These are phyloP conservation scores for Caenorhabditis virilis DNA, from an alignment of 2,888 invertebrate species.

Conservation along the genomic window DNA sequence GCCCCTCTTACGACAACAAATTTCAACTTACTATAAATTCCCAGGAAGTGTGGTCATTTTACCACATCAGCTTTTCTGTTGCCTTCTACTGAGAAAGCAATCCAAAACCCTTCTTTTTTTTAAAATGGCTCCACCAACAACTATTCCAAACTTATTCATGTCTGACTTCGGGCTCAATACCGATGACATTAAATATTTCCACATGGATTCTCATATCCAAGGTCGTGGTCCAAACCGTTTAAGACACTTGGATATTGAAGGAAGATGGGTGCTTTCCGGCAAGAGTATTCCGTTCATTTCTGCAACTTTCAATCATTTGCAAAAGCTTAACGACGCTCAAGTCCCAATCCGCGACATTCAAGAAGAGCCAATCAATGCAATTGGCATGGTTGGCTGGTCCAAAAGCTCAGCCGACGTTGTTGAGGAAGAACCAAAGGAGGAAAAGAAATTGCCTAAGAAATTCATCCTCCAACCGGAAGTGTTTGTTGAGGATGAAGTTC, in stretches of 20 bases:
- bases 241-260: constrained; percentile 60
- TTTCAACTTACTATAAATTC: no score
- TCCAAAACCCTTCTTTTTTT: no score
- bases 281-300: constrained; percentile 58
- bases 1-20: no score
- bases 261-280: constrained; percentile 56
- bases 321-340: constrained; percentile 51
- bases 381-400: constrained; percentile 60
- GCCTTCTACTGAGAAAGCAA: no score
- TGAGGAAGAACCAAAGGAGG: constrained; percentile 22
- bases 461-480: constrained; percentile 46
- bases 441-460: constrained; percentile 35
- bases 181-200: constrained; percentile 59
- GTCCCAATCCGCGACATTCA: constrained; percentile 52
- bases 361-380: constrained; percentile 59
- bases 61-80: constrained; percentile 32
- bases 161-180: constrained; percentile 55
- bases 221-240: constrained; percentile 60
- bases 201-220: constrained; percentile 54
- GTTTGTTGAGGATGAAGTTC: constrained; percentile 51
- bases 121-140: constrained; percentile 39
- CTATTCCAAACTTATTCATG: constrained; percentile 44
- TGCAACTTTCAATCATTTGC: constrained; percentile 60
- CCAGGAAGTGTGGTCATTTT: not conserved
- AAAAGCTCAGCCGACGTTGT: constrained; percentile 44